Evolutionary conservation across 1,140 invertebrate genomes (phyloP).

Genomic region (Zeugodacus cucurbitae): DNA sequence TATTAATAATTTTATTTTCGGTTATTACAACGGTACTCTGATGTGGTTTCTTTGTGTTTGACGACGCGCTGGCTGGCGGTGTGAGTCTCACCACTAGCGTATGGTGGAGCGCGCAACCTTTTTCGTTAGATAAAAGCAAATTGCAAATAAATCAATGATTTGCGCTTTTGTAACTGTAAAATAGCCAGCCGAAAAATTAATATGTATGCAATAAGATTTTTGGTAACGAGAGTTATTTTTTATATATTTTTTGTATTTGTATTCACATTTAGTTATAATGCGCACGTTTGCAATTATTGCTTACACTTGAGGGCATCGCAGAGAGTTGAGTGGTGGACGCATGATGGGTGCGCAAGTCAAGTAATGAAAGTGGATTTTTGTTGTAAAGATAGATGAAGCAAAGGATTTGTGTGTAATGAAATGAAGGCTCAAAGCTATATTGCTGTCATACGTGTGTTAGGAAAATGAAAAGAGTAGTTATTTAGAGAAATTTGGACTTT

Average conservation of each 20-base stretch:
- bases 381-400: not conserved
- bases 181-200: conserved; percentile 25
- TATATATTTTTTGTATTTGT: not conserved
- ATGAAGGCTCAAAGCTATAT: not conserved
- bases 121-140: conserved; percentile 44
- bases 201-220: conserved; percentile 3
- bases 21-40: conserved; percentile 35
- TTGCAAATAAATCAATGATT: conserved; percentile 47
- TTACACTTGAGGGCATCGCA: conserved; percentile 41
- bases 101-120: not conserved
- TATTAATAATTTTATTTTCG: conserved; percentile 32
- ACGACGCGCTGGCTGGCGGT: not conserved
- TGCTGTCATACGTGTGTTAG: no score
- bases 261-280: not conserved
- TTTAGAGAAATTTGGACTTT: no score
- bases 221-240: not conserved
- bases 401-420: not conserved
- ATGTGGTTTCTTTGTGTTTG: conserved; percentile 35
- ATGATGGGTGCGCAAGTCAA: not conserved
- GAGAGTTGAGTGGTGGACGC: conserved; percentile 20
- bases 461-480: no score
- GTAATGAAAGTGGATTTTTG: conserved; percentile 3
- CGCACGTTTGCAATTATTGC: conserved; percentile 43
- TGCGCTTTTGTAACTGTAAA: conserved; percentile 37
- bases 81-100: not conserved